A percentile compares a stretch with the other conserved stretches of the same genome.
phyloP scores from a whole-genome alignment of 2,113 vertebrate genomes.

The Vireo altiloquus region DNA sequence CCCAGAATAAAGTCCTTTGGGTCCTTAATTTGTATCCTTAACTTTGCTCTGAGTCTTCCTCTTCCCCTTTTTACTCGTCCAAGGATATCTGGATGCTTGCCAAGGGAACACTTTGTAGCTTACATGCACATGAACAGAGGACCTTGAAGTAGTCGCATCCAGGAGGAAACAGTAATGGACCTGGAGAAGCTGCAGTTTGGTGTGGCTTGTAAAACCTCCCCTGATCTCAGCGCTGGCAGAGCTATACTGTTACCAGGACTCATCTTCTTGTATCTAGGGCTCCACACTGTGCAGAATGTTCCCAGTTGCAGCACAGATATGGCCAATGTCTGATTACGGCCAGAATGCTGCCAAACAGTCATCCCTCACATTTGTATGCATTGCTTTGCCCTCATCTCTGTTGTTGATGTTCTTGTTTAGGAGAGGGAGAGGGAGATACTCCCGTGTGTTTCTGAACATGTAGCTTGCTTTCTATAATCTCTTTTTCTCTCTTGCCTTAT shows the following conservation, averaged over 20 bases:
- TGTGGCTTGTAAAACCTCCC: neutral
- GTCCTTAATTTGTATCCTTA: neutral
- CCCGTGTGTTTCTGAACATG: neutral
- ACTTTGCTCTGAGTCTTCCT: neutral
- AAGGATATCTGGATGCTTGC: neutral
- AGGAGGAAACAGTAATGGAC: neutral
- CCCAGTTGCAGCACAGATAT: rapidly evolving
- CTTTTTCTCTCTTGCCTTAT: neutral
- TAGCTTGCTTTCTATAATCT: neutral
- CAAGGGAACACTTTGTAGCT: neutral
- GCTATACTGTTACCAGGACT: neutral
- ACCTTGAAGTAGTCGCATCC: neutral
- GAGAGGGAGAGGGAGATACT: neutral
- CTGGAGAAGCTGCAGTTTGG: neutral
- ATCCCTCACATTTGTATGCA: rapidly evolving
- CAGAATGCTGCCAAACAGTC: neutral
- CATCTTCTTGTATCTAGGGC: rapidly evolving
- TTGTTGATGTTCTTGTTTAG: neutral
- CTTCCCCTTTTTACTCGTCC: neutral
- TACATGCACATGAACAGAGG: rapidly evolving
- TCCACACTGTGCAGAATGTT: rapidly evolving
- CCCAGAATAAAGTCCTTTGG: neutral
- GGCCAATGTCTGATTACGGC: neutral
- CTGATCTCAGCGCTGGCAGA: neutral
- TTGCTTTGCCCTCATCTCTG: neutral